Base-by-base conservation (phyloP, 2,113 vertebrate species). In the Leptobrachium ailaonicum region DNA sequence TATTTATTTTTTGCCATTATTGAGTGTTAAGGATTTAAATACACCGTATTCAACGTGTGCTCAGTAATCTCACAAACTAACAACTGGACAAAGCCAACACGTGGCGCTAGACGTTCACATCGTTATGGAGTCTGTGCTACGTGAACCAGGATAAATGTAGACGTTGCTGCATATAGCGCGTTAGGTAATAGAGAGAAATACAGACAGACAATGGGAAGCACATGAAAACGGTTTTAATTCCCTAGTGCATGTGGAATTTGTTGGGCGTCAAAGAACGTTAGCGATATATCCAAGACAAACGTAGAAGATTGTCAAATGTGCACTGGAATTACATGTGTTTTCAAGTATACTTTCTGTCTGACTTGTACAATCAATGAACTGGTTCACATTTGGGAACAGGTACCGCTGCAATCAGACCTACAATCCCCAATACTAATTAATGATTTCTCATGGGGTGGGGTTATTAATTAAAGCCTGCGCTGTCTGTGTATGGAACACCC, bases 121-220 rank as follows among this genome's bases (percentile, higher is more conserved):
- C 77, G 43, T 73, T 80, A 80, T 80, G 66, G 77, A 73, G 56
- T 63, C 47, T 4, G 53, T 5, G 63, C 68, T 66, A 80, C 58
- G 43, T 45, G 71, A 74, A 66, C 66, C 41, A 58, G 50, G 78
- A 74, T n/a, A 79, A 66, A 79, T 72, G 45, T 11, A 50, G n/a
- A 79, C 58, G 66, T 62, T 20, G 41, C 50, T 73, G 63, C 71
- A 73, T 73, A 40, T 73, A 74, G 54, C 60, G 71, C 74, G 78
- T 80, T 80, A 80, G 32, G 71, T 80, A 73, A 73, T 74, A 66
- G 78, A 6, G 50, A 44, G 47, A 80, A 80, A 72, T 67, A 67
- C 78, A 64, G 54, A 77, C 44, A 79, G 77, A 32, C 70, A 68
- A 62, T 58, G 40, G 41, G 66, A 73, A 80, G 71, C 78, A 67